Base-by-base conservation (phyloP, 2,797 vertebrate species). In the Epinephelus malabaricus region DNA sequence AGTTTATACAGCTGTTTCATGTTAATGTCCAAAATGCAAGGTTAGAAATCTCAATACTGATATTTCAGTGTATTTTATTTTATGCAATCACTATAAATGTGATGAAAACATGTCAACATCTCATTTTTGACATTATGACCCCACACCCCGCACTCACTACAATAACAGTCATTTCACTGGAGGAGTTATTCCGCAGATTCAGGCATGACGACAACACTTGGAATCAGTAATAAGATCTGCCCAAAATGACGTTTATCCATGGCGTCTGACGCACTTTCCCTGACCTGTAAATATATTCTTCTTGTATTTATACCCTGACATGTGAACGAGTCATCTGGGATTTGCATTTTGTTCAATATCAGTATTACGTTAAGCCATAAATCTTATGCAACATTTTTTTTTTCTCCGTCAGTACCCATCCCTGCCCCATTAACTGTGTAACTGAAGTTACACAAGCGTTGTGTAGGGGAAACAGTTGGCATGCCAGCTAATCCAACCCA, bases 381-480 rank as follows among this genome's bases (percentile, higher is more conserved):
- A 92, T 88, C 86, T 93, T 92, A 94, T 70, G 91, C 91, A 94
- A 92, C 69, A 38, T 88, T 79, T 66, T 53, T 68, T 59, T 55
- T 10, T 19, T 54, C 60, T 65, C 53, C n/a, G 25, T 76, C 69
- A 25, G 56, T 71, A 34, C 60, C 87, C 84, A 71, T 84, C 84
- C 78, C 83, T 69, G 79, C 56, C 53, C 65, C 78, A 81, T 88
- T 86, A 89, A 88, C 89, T 82, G 58, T 76, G 85, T 71, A 86
- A 79, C 83, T 87, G 47, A 90, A 90, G 88, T 95, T 94, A 94
- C 88, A 94, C 92, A 94, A 93, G 92, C 82, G 15, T 80, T 82
- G 79, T 82, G 74, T 69, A 84, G 81, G 82, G 89, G 78, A 89
- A 92, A 89, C 91, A 95, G 89, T 93, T 94, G 90, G 90, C 89